Conservation (phyloP, 2,113 vertebrate genomes). For the Stigmatopora nigra region DNA sequence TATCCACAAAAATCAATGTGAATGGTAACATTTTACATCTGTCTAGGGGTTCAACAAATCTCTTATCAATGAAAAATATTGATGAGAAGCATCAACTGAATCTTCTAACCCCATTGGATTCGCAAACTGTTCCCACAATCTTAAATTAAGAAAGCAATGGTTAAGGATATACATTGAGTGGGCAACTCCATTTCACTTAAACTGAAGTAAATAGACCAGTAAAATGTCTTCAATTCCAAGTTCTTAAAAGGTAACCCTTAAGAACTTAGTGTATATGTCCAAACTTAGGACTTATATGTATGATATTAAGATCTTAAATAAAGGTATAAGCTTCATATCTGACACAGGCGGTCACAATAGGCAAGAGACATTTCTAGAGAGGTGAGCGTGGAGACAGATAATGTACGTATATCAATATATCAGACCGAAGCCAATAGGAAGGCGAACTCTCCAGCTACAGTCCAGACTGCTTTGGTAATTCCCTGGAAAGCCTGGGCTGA, state of each 20-base stretch:
- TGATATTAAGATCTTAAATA: background rate
- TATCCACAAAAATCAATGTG: background rate
- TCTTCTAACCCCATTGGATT: background rate
- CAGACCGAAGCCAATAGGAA: constrained; percentile 89
- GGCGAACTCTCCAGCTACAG: constrained; percentile 89
- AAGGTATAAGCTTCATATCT: background rate
- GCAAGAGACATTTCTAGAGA: background rate
- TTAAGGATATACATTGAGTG: background rate
- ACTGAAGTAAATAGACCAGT: background rate
- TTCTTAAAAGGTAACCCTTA: background rate
- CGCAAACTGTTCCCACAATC: background rate
- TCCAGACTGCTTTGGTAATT: constrained; percentile 97
- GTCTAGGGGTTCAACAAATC: background rate
- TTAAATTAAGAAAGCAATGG: background rate
- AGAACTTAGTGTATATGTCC: too few relatives aligned
- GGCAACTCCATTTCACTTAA: background rate
- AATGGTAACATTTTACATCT: constrained; percentile 1
- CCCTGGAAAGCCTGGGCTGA: constrained; percentile 94
- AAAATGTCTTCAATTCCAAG: background rate
- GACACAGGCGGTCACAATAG: constrained; percentile 4
- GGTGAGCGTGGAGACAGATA: background rate
- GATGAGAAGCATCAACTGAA: background rate
- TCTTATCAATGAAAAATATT: constrained; percentile 2
- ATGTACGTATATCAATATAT: constrained; percentile 24
- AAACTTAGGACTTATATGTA: too few relatives aligned